phyloP scores from a whole-genome alignment of 2,797 vertebrate genomes.

The Tamandua tetradactyla region DNA sequence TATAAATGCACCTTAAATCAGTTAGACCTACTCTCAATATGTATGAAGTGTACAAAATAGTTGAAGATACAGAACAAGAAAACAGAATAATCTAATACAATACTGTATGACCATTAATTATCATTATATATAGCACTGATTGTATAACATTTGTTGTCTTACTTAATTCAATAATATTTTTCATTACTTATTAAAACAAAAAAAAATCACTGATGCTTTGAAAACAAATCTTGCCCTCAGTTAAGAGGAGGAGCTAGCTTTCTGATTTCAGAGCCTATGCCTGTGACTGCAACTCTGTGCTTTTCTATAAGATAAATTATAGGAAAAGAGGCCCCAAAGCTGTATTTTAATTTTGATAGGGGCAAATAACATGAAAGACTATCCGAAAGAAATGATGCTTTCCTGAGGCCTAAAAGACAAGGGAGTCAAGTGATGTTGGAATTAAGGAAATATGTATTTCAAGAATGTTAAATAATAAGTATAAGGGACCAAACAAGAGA shows the following conservation, averaged over 20 bases:
- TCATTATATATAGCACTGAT: background rate
- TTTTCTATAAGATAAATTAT: background rate
- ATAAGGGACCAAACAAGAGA: background rate
- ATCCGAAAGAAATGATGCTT: background rate
- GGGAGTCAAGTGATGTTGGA: background rate
- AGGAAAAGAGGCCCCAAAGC: background rate
- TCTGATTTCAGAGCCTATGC: background rate
- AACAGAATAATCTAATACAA: background rate
- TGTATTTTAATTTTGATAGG: no score
- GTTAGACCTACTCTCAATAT: background rate
- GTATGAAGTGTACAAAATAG: background rate
- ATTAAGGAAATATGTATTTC: background rate
- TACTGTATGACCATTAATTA: background rate
- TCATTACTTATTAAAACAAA: background rate
- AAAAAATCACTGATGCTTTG: background rate
- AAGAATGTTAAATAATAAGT: background rate
- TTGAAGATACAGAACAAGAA: background rate
- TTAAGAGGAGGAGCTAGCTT: background rate
- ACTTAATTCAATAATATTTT: background rate
- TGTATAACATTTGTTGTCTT: background rate
- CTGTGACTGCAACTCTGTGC: background rate
- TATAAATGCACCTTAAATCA: background rate
- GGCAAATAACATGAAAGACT: background rate
- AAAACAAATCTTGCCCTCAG: background rate
- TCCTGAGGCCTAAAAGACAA: background rate